phyloP scores from a whole-genome alignment of 2,888 invertebrate species.

The Buathra laborator region DNA sequence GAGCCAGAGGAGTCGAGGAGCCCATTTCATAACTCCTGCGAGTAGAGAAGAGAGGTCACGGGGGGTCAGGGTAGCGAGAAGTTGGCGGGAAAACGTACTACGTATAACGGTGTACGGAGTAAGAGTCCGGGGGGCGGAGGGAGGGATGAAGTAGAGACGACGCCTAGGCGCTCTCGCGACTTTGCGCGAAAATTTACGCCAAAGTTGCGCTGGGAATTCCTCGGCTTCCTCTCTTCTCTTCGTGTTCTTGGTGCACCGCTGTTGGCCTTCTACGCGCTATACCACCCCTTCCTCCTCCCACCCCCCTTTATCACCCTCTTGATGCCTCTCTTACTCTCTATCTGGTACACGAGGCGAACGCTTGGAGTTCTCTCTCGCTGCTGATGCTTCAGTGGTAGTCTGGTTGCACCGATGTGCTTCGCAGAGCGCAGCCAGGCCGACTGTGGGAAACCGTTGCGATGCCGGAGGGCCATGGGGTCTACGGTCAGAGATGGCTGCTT shows the following conservation, averaged over 20 bases:
- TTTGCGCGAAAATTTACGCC: constrained; percentile 75
- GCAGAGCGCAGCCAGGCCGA: constrained; percentile 32
- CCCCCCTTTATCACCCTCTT: constrained; percentile 14
- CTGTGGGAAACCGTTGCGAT: constrained; percentile 19
- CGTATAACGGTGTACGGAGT: constrained; percentile 20
- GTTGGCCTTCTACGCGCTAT: background rate
- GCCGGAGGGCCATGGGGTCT: background rate
- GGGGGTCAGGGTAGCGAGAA: constrained; percentile 49
- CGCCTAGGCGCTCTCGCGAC: constrained; percentile 58
- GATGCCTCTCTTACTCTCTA: background rate
- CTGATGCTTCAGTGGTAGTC: constrained; percentile 23
- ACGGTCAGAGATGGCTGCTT: constrained; percentile 48
- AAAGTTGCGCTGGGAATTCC: constrained; percentile 74
- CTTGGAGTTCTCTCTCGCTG: background rate
- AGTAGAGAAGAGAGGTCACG: constrained; percentile 39
- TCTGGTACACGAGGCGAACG: background rate
- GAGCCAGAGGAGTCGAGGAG: constrained; percentile 44
- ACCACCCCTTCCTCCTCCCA: background rate
- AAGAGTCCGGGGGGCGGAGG: constrained; percentile 32
- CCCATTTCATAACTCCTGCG: constrained; percentile 61
- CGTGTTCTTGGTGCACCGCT: constrained; percentile 7
- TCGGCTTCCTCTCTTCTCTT: constrained; percentile 58
- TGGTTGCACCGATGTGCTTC: constrained; percentile 50
- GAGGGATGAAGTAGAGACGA: constrained; percentile 49
- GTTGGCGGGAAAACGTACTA: constrained; percentile 53